A percentile compares a stretch with the other conserved stretches of the same genome.
phyloP scores from a whole-genome alignment of 2,888 invertebrate species.

The Pediacus dermestoides region DNA sequence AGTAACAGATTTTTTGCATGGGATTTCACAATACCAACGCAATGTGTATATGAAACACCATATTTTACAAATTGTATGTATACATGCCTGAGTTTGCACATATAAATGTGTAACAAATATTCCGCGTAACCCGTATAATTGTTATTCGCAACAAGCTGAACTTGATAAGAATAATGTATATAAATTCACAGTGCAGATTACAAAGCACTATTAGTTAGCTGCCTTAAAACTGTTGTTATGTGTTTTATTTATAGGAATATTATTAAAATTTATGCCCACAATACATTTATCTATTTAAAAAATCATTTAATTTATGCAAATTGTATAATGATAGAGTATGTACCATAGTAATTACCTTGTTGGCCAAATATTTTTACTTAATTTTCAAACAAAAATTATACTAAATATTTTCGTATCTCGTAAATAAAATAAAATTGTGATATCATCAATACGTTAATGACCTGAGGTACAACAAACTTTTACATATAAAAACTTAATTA shows the following conservation, averaged over 20 bases:
- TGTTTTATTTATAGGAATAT: slow-evolving; percentile 20
- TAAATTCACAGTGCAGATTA: slow-evolving; percentile 4
- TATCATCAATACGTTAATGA: too few relatives aligned
- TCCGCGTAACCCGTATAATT: too few relatives aligned
- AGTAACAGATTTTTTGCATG: slow-evolving; percentile 1
- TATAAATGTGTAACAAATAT: too few relatives aligned
- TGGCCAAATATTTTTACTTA: slow-evolving; percentile 30
- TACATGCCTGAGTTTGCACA: too few relatives aligned
- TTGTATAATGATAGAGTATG: slow-evolving; percentile 33
- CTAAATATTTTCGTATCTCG: too few relatives aligned
- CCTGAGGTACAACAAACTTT: too few relatives aligned
- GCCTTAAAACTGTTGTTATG: slow-evolving; percentile 4
- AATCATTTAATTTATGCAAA: slow-evolving; percentile 36
- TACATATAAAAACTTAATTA: too few relatives aligned
- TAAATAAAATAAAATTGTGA: too few relatives aligned
- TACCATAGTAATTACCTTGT: slow-evolving; percentile 29
- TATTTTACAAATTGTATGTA: too few relatives aligned
- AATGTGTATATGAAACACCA: not conserved
- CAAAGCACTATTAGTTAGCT: slow-evolving; percentile 1
- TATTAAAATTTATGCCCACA: slow-evolving; percentile 32
- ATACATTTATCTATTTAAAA: slow-evolving; percentile 28
- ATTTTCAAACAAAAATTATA: slow-evolving; percentile 5
- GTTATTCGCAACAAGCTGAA: too few relatives aligned
- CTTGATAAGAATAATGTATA: too few relatives aligned
- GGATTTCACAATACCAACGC: not conserved